Percentiles rank a stretch among this genome's conserved stretches.
Conservation (phyloP, 1,140 invertebrate species). For the Hypsibius dujardini region DNA sequence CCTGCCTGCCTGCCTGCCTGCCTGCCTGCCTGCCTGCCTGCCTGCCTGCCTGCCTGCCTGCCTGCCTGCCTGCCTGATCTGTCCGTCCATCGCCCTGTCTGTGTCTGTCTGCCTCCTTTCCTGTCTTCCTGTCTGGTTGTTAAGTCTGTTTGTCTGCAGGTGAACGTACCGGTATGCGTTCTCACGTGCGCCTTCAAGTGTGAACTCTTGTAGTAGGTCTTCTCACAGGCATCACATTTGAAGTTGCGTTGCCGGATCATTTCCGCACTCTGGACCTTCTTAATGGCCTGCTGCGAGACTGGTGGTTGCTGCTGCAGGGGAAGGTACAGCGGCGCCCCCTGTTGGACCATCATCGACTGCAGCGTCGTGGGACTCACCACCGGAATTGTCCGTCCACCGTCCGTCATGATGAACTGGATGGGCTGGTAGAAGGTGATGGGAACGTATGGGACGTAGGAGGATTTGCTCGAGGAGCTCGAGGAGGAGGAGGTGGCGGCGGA, state of each 20-base stretch:
- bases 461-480: background rate
- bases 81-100: too few relatives aligned
- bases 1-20: too few relatives aligned
- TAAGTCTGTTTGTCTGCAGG: background rate
- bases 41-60: too few relatives aligned
- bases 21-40: too few relatives aligned
- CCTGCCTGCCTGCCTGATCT: too few relatives aligned
- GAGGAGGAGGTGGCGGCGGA: background rate
- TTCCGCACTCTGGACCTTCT: background rate
- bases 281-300: constrained; percentile 27
- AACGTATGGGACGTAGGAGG: background rate
- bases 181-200: constrained; percentile 56
- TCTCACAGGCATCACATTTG: constrained; percentile 49
- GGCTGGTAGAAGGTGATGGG: background rate
- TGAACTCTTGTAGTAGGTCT: constrained; percentile 59
- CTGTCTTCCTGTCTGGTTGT: background rate
- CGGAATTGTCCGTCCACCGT: background rate
- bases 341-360: background rate
- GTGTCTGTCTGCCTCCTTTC: background rate
- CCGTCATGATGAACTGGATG: background rate
- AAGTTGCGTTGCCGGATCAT: constrained; percentile 44
- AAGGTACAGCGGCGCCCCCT: background rate
- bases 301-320: constrained; percentile 19
- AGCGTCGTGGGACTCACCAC: background rate
- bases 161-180: constrained; percentile 36